Base-by-base conservation (phyloP, 2,113 vertebrate species). In the Embiotoca jacksoni region DNA sequence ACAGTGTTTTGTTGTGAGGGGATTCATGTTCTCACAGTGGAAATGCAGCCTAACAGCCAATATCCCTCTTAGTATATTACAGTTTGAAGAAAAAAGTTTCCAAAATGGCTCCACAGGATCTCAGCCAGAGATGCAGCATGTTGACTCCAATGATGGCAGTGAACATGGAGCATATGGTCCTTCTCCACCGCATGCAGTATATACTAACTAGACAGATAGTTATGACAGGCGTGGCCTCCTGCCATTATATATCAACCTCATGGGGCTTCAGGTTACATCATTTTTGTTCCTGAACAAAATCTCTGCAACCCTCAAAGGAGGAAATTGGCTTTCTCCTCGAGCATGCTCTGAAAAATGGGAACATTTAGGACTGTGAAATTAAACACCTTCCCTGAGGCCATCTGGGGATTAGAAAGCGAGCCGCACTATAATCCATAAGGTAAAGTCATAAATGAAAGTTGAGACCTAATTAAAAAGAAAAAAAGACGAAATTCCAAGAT, bases 81-180 rank as follows among this genome's bases (percentile, higher is more conserved):
- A 35, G 23, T 39, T 63, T 55, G 39, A 39, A 57, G 9, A 44
- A 5, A 54, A 44, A 59, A 55, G 7, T 32, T 10, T 47, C 46
- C n/a, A 47, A 64, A 75, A 79, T 69, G 60, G 30, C 16, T 66
- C 78, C 47, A 67, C 33, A 76, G 66, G 75, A 84, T 72, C 56
- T 71, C 55, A 47, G 72, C 81, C 83, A 82, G 75, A 62, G 59
- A 54, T 39, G 33, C 47, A 55, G 69, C 60, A 2, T 60, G 3
- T 53, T 73, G 62, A 66, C 60, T 72, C 44, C n/a, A 57, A 16
- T 47, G 69, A 61, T 30, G 44, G 56, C 30, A 15, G 61, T 79
- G 63, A 83, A 78, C 36, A 50, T 35, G 56, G 37, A 84, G 36
- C 88, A 86, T 83, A 72, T 89, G 84, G 71, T 87, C n/a, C 59